phyloP scores from a whole-genome alignment of 2,888 invertebrate species.

The Apamea monoglypha region DNA sequence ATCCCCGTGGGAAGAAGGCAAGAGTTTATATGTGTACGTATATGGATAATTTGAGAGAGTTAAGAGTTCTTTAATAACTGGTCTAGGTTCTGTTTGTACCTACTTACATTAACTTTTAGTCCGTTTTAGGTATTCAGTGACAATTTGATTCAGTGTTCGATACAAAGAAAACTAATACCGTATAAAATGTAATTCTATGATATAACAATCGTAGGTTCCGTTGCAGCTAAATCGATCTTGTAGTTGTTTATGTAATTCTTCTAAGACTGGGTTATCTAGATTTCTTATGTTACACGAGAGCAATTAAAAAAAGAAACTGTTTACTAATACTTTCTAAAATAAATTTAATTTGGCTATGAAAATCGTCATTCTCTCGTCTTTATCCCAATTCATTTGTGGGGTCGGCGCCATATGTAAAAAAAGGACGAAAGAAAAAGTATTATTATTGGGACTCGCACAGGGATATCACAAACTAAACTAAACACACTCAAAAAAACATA shows the following conservation, averaged over 20 bases:
- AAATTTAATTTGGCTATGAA: neutral
- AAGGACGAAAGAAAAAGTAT: no score
- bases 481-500: no score
- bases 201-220: slow-evolving; percentile 1
- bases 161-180: neutral
- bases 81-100: neutral
- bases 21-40: no score
- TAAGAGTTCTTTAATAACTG: neutral
- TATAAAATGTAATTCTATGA: slow-evolving; percentile 9
- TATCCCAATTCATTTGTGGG: neutral
- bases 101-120: neutral
- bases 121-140: slow-evolving; percentile 22
- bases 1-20: no score
- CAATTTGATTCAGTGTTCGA: slow-evolving; percentile 19
- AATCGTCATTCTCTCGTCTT: neutral
- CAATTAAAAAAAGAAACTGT: neutral
- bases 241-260: neutral
- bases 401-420: neutral
- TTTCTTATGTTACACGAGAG: neutral
- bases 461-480: no score
- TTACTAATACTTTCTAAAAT: neutral
- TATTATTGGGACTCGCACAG: no score
- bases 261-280: neutral
- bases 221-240: neutral
- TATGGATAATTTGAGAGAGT: neutral